These are phyloP conservation scores for Emydocephalus ijimae DNA, from an alignment of 2,113 vertebrate species.

Conservation along the genomic window DNA sequence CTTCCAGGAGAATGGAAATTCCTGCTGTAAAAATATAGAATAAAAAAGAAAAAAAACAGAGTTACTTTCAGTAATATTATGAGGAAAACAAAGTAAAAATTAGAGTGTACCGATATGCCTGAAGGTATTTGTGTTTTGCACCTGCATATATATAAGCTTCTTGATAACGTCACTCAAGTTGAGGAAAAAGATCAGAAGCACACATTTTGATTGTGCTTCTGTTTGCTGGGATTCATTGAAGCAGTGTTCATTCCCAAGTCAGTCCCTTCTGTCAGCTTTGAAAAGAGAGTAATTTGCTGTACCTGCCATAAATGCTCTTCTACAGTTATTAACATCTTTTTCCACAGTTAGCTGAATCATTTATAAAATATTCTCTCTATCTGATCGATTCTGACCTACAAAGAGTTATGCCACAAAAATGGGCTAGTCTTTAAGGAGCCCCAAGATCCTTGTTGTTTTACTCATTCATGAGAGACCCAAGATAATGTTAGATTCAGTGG, in stretches of 20 bases:
- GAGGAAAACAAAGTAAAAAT: neutral
- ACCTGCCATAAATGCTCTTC: neutral
- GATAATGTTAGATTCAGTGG: neutral
- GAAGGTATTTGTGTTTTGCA: neutral
- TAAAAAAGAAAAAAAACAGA: neutral
- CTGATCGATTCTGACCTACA: neutral
- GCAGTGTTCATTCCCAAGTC: neutral
- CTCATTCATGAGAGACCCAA: neutral
- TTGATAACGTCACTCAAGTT: neutral
- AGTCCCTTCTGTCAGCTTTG: neutral
- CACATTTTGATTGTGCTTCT: neutral
- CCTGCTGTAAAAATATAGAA: neutral
- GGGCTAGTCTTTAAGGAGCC: neutral
- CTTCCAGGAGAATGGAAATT: conserved; percentile 1
- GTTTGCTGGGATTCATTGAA: neutral
- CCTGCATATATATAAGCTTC: neutral
- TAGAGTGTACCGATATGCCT: neutral
- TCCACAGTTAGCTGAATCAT: neutral
- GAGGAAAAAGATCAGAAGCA: neutral
- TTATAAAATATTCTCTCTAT: neutral
- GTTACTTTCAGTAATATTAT: neutral
- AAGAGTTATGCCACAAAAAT: neutral
- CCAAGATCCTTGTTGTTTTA: neutral
- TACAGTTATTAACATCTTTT: neutral
- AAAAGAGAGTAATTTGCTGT: neutral